Evolutionary conservation across 2,888 invertebrate genomes (phyloP).

Genomic region (Perizoma affinitatum): DNA sequence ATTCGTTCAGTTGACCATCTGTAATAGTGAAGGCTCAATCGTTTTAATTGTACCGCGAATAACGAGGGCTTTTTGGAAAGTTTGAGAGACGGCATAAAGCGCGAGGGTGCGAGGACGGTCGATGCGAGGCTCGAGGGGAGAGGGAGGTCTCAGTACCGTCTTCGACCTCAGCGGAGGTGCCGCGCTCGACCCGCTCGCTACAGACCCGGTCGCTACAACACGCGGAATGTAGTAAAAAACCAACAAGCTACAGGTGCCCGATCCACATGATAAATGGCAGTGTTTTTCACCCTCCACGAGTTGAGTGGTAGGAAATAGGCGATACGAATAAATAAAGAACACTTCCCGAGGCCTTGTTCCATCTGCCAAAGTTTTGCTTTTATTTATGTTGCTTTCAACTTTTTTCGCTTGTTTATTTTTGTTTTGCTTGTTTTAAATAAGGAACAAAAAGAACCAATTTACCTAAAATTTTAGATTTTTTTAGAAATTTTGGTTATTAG

Average conservation of each 20-base stretch:
- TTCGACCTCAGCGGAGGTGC: constrained; percentile 50
- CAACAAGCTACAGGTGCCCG: constrained; percentile 67
- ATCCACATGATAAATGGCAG: constrained; percentile 64
- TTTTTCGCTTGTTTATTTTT: constrained; percentile 21
- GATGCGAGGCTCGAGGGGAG: constrained; percentile 54
- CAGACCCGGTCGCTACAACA: constrained; percentile 44
- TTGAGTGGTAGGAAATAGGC: constrained; percentile 59
- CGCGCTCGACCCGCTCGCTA: constrained; percentile 52
- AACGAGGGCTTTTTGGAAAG: constrained; percentile 59
- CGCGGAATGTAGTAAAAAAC: constrained; percentile 61
- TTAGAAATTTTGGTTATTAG: constrained; percentile 26
- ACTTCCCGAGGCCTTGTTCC: constrained; percentile 41
- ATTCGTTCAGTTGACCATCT: constrained; percentile 11
- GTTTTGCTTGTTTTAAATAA: constrained; percentile 9
- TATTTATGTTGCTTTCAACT: constrained; percentile 25
- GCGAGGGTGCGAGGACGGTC: constrained; percentile 63
- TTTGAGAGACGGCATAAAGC: constrained; percentile 44
- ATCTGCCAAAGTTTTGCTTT: constrained; percentile 41
- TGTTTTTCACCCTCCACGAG: constrained; percentile 56
- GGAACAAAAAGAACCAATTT: background rate
- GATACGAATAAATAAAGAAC: constrained; percentile 53
- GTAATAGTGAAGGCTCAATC: constrained; percentile 50
- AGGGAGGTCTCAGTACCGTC: constrained; percentile 58
- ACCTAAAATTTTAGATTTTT: constrained; percentile 8
- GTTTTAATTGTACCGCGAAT: constrained; percentile 63